Evolutionary conservation across 2,113 vertebrate genomes (phyloP), one percentile per base, ranked within the genome.

Genomic region (Microtus pennsylvanicus): DNA sequence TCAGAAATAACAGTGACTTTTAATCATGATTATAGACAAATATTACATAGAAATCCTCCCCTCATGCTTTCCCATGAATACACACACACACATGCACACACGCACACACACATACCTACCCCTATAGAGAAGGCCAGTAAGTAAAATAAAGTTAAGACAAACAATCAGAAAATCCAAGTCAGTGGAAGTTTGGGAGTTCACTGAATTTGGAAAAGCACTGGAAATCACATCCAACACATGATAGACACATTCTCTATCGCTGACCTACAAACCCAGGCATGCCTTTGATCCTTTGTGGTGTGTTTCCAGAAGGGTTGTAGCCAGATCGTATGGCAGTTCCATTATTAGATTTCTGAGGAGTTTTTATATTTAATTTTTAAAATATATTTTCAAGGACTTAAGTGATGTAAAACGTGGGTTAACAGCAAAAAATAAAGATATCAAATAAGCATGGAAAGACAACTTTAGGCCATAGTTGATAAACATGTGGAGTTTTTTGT

Each of bases 381-480:
- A 52, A 7, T 28, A 22, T 72, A 58, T 72, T 33, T 89, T 65
- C 26, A 45, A 26, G 35, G 91, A 69, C 89, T 11, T 65, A 9
- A 89, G 94, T 89, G 19, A 89, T 24, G 63, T 22, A 86, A 86
- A 94, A 33, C 33, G 45, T 89, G 26, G 24, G 58, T 75, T 90
- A n/a, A 14, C 28, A 77, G 35, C 50, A 12, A 19, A 7, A 33
- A 58, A 42, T 33, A 75, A 67, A 69, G 4, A 33, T 33, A 69
- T 33, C 67, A 70, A 35, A 50, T 38, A 81, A 61, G 38, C n/a
- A 61, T 75, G 33, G 50, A 63, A 61, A 76, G 19, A 2, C 42
- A 69, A 76, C 77, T 58, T 80, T 42, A 81, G 24, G 42, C 35
- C 7, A 61, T 33, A 42, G 75, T 58, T 81, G 61, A 13, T 26